A percentile compares a stretch with the other conserved stretches of the same genome.
These are phyloP conservation scores for Acleris sparsana DNA, from an alignment of 2,888 invertebrate genomes.

Conservation along the genomic window DNA sequence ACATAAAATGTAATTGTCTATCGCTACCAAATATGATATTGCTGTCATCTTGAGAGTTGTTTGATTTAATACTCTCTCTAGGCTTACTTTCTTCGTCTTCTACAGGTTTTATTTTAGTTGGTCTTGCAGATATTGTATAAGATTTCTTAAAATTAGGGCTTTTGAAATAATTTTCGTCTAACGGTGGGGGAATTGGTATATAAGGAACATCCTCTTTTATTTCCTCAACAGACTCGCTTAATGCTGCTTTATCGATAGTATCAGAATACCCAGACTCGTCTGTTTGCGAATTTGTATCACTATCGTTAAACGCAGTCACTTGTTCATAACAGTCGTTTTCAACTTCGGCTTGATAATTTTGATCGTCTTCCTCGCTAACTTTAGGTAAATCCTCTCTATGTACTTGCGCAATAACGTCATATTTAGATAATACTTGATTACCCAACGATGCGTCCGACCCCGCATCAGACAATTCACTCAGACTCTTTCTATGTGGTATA, in stretches of 20 bases:
- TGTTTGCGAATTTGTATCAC: conserved; percentile 68
- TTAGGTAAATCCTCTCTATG: conserved; percentile 81
- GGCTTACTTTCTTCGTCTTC: conserved; percentile 51
- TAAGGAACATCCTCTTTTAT: conserved; percentile 53
- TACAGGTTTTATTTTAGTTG: conserved; percentile 39
- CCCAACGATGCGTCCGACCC: conserved; percentile 74
- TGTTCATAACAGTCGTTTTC: conserved; percentile 55
- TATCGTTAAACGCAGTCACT: conserved; percentile 67
- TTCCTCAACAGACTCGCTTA: conserved; percentile 62
- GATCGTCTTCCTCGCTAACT: conserved; percentile 70
- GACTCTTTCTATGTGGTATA: conserved; percentile 64
- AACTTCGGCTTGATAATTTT: conserved; percentile 38
- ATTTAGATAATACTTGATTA: conserved; percentile 76
- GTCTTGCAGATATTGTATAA: conserved; percentile 52
- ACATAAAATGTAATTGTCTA: conserved; percentile 69
- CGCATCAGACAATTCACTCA: conserved; percentile 73
- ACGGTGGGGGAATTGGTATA: conserved; percentile 73
- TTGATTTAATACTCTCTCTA: conserved; percentile 60
- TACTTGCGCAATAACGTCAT: conserved; percentile 83
- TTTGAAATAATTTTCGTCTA: conserved; percentile 59
- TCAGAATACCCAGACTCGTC: conserved; percentile 79
- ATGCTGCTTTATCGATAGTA: conserved; percentile 64
- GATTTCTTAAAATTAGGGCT: conserved; percentile 52
- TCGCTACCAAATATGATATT: conserved; percentile 66
- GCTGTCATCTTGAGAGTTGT: conserved; percentile 56